Base-by-base conservation (phyloP, 2,797 vertebrate genomes). In the Petrocephalus sullivani region DNA sequence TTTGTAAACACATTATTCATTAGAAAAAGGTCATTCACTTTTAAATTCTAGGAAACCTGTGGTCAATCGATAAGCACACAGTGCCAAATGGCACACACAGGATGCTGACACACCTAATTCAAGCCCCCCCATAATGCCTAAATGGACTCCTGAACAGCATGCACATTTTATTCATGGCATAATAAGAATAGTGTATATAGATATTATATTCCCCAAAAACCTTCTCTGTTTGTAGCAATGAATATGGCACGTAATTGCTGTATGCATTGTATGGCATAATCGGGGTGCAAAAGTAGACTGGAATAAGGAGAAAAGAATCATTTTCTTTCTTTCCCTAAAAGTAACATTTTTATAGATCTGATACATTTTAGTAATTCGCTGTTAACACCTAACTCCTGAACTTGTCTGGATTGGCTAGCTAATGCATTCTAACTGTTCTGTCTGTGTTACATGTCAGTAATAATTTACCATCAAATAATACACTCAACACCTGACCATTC, bases 21-120 rank as follows among this genome's bases (percentile, higher is more conserved):
- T 86, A 58, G 28, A n/a, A 41, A 57, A 86, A 86, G 84, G 84
- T 86, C 84, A 58, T 37, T 58, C 51, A 58, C 60, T 57, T 86
- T 60, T 57, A 86, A 86, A 86, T 58, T 56, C 54, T 28, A 58
- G 54, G 84, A 86, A 58, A 41, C 54, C 84, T 28, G 56, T 58
- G 84, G 23, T 56, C 54, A 58, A 58, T 58, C 84, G 23, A 86
- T 86, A 37, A 37, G 28, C 84, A 7, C 84, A 16, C 54, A 28
- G 23, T 33, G 21, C 33, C 54, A 41, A n/a, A 85, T 56, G 81
- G 53, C 81, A 83, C 49, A 46, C 28, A 21, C 46, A 4, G 37
- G 14, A 41, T n/a, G 37, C 37, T 49, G n/a, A 82, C n/a, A 4
- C 9, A 51, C n/a, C 78, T 19, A 19, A 61, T n/a, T 1, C 16